phyloP scores from a whole-genome alignment of 2,113 vertebrate species.

The Xiphophorus couchianus region DNA sequence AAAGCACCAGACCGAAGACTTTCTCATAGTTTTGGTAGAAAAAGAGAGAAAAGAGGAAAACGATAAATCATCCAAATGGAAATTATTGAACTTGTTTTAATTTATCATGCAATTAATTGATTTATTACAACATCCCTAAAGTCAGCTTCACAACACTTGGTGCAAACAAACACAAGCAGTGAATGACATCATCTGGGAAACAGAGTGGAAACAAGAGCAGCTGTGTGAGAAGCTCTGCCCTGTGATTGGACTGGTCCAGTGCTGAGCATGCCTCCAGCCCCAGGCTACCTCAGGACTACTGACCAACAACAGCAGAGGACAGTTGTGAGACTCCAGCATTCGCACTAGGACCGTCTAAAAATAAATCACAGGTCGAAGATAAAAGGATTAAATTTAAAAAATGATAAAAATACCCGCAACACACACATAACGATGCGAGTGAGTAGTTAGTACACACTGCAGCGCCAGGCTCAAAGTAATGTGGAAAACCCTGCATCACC shows the following conservation, averaged over 20 bases:
- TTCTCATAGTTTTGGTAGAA: too few relatives aligned
- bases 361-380: conserved; percentile 1
- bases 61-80: too few relatives aligned
- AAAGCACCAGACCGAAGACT: too few relatives aligned
- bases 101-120: too few relatives aligned
- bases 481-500: conserved; percentile 60
- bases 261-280: conserved; percentile 10
- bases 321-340: conserved; percentile 11
- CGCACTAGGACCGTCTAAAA: conserved; percentile 21
- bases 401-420: conserved; percentile 1
- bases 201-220: conserved; percentile 10
- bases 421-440: conserved; percentile 21
- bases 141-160: neutral
- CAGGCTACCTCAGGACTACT: conserved; percentile 24
- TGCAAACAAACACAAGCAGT: conserved; percentile 15
- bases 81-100: too few relatives aligned
- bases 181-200: conserved; percentile 54
- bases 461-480: conserved; percentile 31
- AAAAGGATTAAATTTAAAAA: neutral
- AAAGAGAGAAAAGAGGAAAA: too few relatives aligned
- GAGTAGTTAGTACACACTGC: conserved; percentile 32
- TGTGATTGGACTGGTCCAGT: conserved; percentile 46
- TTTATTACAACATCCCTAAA: neutral
- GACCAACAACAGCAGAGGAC: conserved; percentile 33
- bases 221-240: conserved; percentile 7